Conservation (phyloP, 2,888 invertebrate species). For the Lamellibrachia satsuma region DNA sequence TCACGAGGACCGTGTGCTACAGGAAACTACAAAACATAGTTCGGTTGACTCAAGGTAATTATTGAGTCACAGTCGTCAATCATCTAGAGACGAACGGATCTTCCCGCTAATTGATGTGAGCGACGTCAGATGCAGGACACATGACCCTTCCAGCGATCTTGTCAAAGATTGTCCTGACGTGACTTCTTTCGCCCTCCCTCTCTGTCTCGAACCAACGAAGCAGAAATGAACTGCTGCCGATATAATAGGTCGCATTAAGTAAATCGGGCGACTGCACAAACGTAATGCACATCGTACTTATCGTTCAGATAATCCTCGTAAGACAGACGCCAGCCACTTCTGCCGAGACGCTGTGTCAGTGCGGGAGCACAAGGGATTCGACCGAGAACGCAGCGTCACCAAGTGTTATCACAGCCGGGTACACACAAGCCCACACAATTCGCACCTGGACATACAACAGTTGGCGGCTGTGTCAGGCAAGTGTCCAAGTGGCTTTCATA, state of each 20-base stretch:
- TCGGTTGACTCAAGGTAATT: too few species aligned
- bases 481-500: neutral
- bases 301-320: slow-evolving; percentile 7
- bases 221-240: neutral
- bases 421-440: neutral
- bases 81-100: too few species aligned
- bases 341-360: neutral
- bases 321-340: neutral
- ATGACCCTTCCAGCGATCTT: neutral
- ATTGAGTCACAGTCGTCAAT: too few species aligned
- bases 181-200: neutral
- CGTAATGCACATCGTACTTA: slow-evolving; percentile 9
- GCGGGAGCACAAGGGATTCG: neutral
- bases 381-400: neutral
- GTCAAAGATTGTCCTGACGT: neutral
- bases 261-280: neutral
- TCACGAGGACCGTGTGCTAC: too few species aligned
- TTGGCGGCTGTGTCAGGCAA: neutral
- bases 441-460: neutral
- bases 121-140: neutral
- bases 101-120: too few species aligned
- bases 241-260: neutral
- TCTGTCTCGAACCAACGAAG: neutral
- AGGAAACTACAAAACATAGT: too few species aligned
- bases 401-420: neutral